Base-by-base conservation (phyloP, 1,140 invertebrate genomes). In the Idris sp. region DNA sequence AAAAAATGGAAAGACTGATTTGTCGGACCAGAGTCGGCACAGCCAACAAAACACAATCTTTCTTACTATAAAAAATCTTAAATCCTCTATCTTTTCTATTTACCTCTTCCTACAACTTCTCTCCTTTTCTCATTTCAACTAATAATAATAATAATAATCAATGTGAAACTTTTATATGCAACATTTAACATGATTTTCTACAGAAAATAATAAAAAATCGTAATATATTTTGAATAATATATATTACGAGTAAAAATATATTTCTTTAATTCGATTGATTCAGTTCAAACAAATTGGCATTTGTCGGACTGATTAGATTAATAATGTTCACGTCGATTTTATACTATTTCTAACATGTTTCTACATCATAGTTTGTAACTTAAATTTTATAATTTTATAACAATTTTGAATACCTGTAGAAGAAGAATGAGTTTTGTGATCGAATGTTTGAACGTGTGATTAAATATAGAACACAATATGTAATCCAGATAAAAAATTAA, bases 271-370 rank as follows among this genome's bases (percentile, higher is more conserved):
- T n/a, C n/a, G n/a, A n/a, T n/a, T n/a, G n/a, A n/a, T n/a, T n/a
- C n/a, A n/a, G n/a, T n/a, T n/a, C n/a, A n/a, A n/a, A n/a, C n/a
- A n/a, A n/a, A n/a, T n/a, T n/a, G n/a, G n/a, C n/a, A n/a, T 59
- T 38, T 11, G 14, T 36, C 18, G 7, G 25, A 2, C 28, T 38
- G 19, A 14, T 8, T 28, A 53, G 16, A 1, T 26, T 59, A 59
- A 31, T 18, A 22, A n/a, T n/a, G n/a, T 33, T 41, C 43, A 19
- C 83, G 79, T 81, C 84, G 82, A 85, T 86, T 87, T 87, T 86
- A 83, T 86, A 87, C 86, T 59, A 62, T 87, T 87, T 86, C 78
- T 86, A 86, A 86, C 78, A 72, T 76, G 74, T 86, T 87, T 87
- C 81, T 85, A 86, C 81, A 74, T 77, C 74, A 81, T 87, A 85